Percentiles rank a stretch among this genome's conserved stretches.
Conservation (phyloP, 2,113 vertebrate species). For the Chitala chitala region DNA sequence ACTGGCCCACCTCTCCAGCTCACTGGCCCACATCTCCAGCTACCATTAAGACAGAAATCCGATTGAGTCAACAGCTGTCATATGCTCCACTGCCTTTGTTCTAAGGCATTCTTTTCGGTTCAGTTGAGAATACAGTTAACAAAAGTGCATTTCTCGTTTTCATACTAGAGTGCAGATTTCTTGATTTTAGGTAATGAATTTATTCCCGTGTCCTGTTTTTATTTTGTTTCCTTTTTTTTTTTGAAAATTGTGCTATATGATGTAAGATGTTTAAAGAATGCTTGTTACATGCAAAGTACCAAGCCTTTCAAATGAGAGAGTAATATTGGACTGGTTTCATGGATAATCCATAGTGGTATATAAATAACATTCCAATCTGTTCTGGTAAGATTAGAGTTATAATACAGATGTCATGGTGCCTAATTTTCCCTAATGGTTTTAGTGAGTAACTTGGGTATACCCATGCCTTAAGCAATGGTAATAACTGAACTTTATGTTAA, state of each 20-base stretch:
- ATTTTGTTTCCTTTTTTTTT: slow-evolving; percentile 18
- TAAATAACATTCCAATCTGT: slow-evolving; percentile 24
- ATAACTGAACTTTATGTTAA: slow-evolving; percentile 18
- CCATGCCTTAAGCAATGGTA: slow-evolving; percentile 24
- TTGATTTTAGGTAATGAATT: slow-evolving; percentile 1
- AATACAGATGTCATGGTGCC: slow-evolving; percentile 16
- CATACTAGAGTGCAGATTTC: background rate
- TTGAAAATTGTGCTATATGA: slow-evolving; percentile 12
- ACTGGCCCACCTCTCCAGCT: too few relatives aligned
- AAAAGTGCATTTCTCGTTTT: background rate
- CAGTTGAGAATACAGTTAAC: background rate
- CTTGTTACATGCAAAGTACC: slow-evolving; percentile 20
- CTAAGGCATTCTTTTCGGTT: background rate
- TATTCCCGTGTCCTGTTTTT: background rate
- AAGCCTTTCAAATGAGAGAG: slow-evolving; percentile 4
- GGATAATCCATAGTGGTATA: slow-evolving; percentile 17
- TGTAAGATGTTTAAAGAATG: slow-evolving; percentile 16
- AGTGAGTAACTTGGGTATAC: slow-evolving; percentile 21
- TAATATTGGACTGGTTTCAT: slow-evolving; percentile 3
- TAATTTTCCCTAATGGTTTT: slow-evolving; percentile 7
- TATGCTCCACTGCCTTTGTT: background rate
- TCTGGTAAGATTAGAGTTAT: slow-evolving; percentile 3
- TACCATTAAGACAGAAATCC: background rate
- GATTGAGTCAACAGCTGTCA: background rate
- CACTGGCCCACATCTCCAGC: too few relatives aligned